phyloP scores from a whole-genome alignment of 2,797 vertebrate species.

The Betta splendens region DNA sequence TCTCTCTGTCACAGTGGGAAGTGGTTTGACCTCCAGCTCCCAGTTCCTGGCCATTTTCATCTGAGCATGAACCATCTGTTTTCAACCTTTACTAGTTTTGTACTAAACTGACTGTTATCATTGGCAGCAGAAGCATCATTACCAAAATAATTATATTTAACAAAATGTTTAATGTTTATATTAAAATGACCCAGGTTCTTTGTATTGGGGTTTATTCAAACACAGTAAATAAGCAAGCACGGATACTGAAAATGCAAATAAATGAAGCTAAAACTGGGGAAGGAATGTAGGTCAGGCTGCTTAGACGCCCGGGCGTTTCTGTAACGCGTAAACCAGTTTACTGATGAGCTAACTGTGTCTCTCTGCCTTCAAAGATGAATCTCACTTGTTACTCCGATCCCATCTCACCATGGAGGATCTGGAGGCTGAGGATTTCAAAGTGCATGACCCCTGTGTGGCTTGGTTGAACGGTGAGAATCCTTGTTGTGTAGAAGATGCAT shows the following conservation, averaged over 20 bases:
- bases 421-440: conserved; percentile 79
- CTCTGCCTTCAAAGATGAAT: conserved; percentile 73
- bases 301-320: not conserved
- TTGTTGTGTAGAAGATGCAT: too few relatives aligned
- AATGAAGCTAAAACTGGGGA: conserved; percentile 4
- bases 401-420: conserved; percentile 84
- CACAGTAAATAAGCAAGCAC: not conserved
- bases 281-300: conserved; percentile 16
- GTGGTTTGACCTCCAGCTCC: too few relatives aligned
- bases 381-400: conserved; percentile 74
- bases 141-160: too few relatives aligned
- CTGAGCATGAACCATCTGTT: too few relatives aligned
- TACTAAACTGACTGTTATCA: not conserved
- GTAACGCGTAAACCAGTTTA: conserved; percentile 14
- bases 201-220: not conserved
- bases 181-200: not conserved
- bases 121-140: not conserved
- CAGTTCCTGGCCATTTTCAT: too few relatives aligned
- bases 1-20: too few relatives aligned
- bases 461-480: conserved; percentile 81
- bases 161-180: not conserved
- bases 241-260: conserved; percentile 14
- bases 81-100: not conserved
- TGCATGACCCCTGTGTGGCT: conserved; percentile 71
- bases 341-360: conserved; percentile 15